phyloP scores from a whole-genome alignment of 30 jellyfish, hydroid and myxozoan genomes.

The Catostylus mosaicus region DNA sequence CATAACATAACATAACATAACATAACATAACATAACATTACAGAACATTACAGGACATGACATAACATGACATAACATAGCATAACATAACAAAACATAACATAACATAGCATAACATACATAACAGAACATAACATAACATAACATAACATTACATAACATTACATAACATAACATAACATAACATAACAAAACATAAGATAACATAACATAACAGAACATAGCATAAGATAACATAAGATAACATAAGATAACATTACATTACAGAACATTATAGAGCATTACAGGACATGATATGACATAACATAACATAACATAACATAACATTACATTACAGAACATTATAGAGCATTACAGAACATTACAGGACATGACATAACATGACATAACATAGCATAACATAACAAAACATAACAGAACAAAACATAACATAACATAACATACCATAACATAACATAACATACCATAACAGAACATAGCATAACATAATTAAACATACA shows the following conservation, averaged over 20 bases:
- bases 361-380: neutral
- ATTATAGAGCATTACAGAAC: neutral
- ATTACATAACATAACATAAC: slow-evolving; percentile 13
- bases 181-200: slow-evolving; percentile 6
- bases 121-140: slow-evolving; percentile 15
- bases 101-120: slow-evolving; percentile 15
- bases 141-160: slow-evolving; percentile 11
- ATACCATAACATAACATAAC: slow-evolving; percentile 12
- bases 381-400: slow-evolving; percentile 5
- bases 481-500: slow-evolving; percentile 5
- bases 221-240: too few species aligned
- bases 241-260: too few species aligned
- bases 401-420: neutral
- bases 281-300: neutral
- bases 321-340: neutral
- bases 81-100: neutral
- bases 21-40: slow-evolving; percentile 3
- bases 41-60: neutral
- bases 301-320: neutral
- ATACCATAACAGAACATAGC: slow-evolving; percentile 8
- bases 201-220: too few species aligned
- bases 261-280: neutral
- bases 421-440: slow-evolving; percentile 12
- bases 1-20: slow-evolving; percentile 10
- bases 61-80: slow-evolving; percentile 12